These are phyloP conservation scores for Rhogogaster chlorosoma DNA, from an alignment of 2,888 invertebrate species.

Conservation along the genomic window DNA sequence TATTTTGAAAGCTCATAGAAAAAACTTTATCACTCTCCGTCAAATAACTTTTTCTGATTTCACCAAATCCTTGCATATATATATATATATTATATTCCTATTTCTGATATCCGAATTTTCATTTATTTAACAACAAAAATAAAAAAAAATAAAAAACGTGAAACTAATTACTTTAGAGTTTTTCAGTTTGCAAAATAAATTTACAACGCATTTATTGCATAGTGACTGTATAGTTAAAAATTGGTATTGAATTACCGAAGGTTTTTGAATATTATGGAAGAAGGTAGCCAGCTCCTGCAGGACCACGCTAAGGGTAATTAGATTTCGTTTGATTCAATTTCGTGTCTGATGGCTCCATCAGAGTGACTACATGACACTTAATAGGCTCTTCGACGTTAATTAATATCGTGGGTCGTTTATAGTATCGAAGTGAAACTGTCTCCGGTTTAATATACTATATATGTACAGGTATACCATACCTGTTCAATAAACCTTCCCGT, in stretches of 20 bases:
- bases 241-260: not conserved
- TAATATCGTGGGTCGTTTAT: slow-evolving; percentile 46
- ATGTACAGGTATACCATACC: not conserved
- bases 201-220: too few relatives aligned
- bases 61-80: too few relatives aligned
- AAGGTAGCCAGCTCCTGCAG: slow-evolving; percentile 12
- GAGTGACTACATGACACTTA: slow-evolving; percentile 46
- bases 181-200: not conserved
- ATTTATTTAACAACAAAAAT: too few relatives aligned
- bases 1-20: too few relatives aligned
- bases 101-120: too few relatives aligned
- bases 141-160: too few relatives aligned
- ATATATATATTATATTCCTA: too few relatives aligned
- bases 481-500: not conserved
- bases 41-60: too few relatives aligned
- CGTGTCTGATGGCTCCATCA: slow-evolving; percentile 48
- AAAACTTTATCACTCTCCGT: too few relatives aligned
- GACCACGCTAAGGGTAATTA: slow-evolving; percentile 41
- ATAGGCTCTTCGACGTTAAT: slow-evolving; percentile 48
- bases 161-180: too few relatives aligned
- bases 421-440: slow-evolving; percentile 46
- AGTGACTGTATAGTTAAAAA: not conserved
- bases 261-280: slow-evolving; percentile 25
- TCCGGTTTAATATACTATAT: slow-evolving; percentile 9
- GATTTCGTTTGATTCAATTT: slow-evolving; percentile 48